Conservation (phyloP, 2,113 vertebrate genomes). For the Anseranas semipalmata region DNA sequence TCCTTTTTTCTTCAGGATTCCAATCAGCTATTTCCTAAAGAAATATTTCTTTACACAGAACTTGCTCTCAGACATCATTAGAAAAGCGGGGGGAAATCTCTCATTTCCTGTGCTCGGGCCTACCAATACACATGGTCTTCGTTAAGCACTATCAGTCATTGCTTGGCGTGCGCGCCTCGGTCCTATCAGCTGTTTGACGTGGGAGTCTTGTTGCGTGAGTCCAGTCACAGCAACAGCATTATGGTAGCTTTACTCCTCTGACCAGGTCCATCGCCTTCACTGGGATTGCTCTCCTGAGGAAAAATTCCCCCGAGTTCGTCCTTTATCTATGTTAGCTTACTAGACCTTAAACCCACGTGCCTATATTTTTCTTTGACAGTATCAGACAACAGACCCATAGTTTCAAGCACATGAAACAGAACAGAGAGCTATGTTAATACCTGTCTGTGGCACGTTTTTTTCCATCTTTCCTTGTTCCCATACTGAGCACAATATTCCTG, state of each 20-base stretch:
- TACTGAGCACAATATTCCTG: not conserved
- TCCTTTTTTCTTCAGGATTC: not conserved
- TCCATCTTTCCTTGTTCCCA: not conserved
- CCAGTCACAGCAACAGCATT: not conserved
- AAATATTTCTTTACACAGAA: conserved; percentile 39
- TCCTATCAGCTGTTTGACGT: fast-evolving
- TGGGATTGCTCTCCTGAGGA: not conserved
- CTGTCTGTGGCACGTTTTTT: fast-evolving
- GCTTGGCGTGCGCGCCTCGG: not conserved
- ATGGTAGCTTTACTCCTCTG: not conserved
- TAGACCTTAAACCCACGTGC: not conserved
- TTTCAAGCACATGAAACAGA: not conserved
- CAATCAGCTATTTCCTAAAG: conserved; percentile 46
- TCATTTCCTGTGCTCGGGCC: conserved; percentile 14
- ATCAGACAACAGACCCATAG: not conserved
- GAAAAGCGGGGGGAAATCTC: conserved; percentile 27
- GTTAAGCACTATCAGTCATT: not conserved
- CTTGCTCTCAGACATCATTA: conserved; percentile 9
- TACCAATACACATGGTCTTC: not conserved
- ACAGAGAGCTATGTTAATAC: not conserved
- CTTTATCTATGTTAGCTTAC: not conserved
- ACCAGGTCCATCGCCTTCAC: not conserved
- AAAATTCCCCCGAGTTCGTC: not conserved
- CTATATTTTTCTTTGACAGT: not conserved
- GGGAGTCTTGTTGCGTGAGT: not conserved